Evolutionary conservation across 2,888 invertebrate species (phyloP).

Genomic region (Ormyrus thymus): DNA sequence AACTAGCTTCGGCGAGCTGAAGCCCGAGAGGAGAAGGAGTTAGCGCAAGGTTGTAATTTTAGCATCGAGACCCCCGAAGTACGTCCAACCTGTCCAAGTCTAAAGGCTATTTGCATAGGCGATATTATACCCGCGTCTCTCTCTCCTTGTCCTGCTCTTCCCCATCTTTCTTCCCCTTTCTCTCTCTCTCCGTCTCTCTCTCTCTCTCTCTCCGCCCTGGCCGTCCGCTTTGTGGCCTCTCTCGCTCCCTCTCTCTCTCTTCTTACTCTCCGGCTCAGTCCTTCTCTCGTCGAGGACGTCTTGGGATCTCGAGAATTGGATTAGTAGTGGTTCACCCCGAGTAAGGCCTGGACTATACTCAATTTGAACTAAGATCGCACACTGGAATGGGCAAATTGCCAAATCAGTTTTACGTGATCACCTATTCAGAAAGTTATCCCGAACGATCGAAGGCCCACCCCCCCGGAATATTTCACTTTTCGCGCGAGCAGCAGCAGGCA

Average conservation of each 20-base stretch:
- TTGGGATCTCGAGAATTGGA: constrained; percentile 74
- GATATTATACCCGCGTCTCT: constrained; percentile 70
- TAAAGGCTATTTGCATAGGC: constrained; percentile 75
- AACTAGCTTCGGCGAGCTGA: neutral
- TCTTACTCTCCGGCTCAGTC: constrained; percentile 5
- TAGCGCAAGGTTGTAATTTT: constrained; percentile 57
- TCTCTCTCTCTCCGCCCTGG: constrained; percentile 51
- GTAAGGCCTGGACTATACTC: constrained; percentile 74
- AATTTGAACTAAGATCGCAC: constrained; percentile 74
- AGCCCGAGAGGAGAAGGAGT: constrained; percentile 34
- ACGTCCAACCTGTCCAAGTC: constrained; percentile 74
- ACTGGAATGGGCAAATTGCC: constrained; percentile 72
- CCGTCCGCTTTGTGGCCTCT: neutral
- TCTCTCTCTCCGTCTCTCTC: constrained; percentile 41
- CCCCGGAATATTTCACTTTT: constrained; percentile 60
- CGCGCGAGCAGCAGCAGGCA: neutral
- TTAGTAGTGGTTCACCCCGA: constrained; percentile 74
- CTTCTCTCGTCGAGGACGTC: constrained; percentile 61
- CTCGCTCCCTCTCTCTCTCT: constrained; percentile 39
- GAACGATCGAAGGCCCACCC: constrained; percentile 62
- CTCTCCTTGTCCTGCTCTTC: constrained; percentile 21
- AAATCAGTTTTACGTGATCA: constrained; percentile 75
- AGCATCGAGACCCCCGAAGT: constrained; percentile 64
- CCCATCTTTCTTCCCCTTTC: constrained; percentile 45
- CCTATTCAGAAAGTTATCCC: constrained; percentile 74